Percentiles rank a stretch among this genome's conserved stretches.
These are phyloP conservation scores for Cephalopholis sonnerati DNA, from an alignment of 2,113 vertebrate genomes.

Conservation along the genomic window DNA sequence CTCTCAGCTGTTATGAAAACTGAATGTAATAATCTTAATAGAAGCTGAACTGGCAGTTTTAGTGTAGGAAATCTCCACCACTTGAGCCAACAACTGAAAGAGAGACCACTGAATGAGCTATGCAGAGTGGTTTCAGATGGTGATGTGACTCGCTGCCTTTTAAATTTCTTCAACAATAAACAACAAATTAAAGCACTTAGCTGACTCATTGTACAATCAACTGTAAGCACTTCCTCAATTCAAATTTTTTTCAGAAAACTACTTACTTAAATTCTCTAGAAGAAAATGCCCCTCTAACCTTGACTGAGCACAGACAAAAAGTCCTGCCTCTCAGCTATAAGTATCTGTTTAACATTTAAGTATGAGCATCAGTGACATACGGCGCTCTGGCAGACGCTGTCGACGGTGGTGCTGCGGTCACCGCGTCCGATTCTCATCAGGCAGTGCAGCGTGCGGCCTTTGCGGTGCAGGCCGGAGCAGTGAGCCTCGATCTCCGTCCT, in stretches of 20 bases:
- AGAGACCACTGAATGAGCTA: background rate
- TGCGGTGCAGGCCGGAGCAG: slow-evolving; percentile 95
- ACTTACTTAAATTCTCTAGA: background rate
- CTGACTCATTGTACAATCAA: too few relatives aligned
- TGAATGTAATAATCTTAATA: background rate
- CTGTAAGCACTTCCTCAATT: too few relatives aligned
- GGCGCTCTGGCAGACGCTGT: slow-evolving; percentile 91
- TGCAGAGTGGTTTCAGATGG: background rate
- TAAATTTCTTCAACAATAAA: too few relatives aligned
- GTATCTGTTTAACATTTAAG: background rate
- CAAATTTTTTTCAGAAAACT: background rate
- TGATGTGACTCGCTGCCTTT: too few relatives aligned
- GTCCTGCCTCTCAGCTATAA: background rate
- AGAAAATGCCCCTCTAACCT: too few relatives aligned
- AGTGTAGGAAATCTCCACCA: background rate
- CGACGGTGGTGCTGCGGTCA: slow-evolving; percentile 88
- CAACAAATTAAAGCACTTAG: too few relatives aligned
- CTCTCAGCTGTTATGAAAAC: background rate
- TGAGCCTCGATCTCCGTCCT: slow-evolving; percentile 94
- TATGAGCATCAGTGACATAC: slow-evolving; percentile 76
- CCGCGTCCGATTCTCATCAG: slow-evolving; percentile 94
- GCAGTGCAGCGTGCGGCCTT: slow-evolving; percentile 96
- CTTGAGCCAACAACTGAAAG: background rate
- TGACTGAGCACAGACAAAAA: too few relatives aligned
- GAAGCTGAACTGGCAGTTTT: background rate